Evolutionary conservation across 2,113 vertebrate species (phyloP), one percentile per base, ranked within the genome.

Genomic region (Leucoraja erinaceus): DNA sequence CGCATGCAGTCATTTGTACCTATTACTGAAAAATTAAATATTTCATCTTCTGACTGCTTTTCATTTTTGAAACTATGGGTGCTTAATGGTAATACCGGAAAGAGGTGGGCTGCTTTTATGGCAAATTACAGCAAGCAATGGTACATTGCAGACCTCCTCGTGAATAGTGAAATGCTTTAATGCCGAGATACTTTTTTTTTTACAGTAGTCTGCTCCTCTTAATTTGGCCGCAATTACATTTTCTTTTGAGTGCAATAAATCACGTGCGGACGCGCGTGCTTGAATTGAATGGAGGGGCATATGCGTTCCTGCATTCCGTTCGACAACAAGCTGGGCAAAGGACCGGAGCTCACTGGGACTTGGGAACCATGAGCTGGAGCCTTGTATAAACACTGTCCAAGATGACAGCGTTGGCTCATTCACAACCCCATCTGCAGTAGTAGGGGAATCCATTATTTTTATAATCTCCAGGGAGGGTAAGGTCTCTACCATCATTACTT

Each of bases 401-500:
- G 94, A 86, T 96, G 97, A 98, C 96, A 97, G 95, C 93, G 94
- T 94, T 95, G 96, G 95, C 95, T 72, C 92, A 93, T 94, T 94
- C 94, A 94, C 96, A 95, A 96, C 96, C 96, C 96, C 96, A 96
- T 97, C 96, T 96, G 96, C 96, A 95, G 94, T 95, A 97, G 96
- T 95, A 95, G 95, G 94, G 96, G 96, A 97, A 96, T 97, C 97
- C 97, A 97, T 98, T 98, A 98, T 98, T 97, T 97, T 97, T 96
- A 94, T 95, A 68, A 93, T 97, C 97, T 96, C 95, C 11, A 78
- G 96, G 96, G 97, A 97, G 95, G 94, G 93, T 95, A 96, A 97
- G 97, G 98, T 98, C 97, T 96, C 94, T 93, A 94, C 97, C 97
- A 97, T 98, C 97, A 98, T 98, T 98, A 98, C 97, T 98, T 97